These are phyloP conservation scores for Pseudomyrmex flavicornis DNA, from an alignment of 1,140 invertebrate genomes.

Conservation along the genomic window DNA sequence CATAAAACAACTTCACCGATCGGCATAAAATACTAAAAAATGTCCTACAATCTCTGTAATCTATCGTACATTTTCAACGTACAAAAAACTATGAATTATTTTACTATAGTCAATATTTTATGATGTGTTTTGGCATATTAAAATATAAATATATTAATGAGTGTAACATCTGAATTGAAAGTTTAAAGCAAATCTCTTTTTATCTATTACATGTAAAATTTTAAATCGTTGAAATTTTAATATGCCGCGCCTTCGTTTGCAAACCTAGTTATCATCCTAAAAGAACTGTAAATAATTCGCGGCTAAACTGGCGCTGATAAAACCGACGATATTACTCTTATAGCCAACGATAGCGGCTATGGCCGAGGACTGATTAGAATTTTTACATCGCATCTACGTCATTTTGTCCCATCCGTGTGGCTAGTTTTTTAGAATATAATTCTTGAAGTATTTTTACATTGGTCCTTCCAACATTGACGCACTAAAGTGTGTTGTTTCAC, in stretches of 20 bases:
- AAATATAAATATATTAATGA: not conserved
- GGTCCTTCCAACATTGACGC: no score
- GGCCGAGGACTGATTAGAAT: conserved; percentile 10
- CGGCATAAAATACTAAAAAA: not conserved
- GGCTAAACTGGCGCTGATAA: conserved; percentile 20
- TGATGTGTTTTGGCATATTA: not conserved
- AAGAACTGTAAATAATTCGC: not conserved
- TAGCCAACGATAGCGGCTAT: not conserved
- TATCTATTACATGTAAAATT: not conserved
- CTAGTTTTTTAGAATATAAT: no score
- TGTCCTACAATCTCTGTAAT: not conserved
- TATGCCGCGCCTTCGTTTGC: not conserved
- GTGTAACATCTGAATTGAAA: not conserved
- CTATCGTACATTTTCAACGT: not conserved
- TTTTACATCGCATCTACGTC: not conserved
- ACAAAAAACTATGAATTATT: not conserved
- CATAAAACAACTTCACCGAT: not conserved
- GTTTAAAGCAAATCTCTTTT: not conserved
- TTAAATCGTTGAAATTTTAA: not conserved
- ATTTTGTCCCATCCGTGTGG: no score
- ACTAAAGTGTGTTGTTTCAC: no score
- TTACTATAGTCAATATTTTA: not conserved
- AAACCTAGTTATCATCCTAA: not conserved
- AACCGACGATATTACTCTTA: conserved; percentile 15
- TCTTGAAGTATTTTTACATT: no score